Percentiles rank a stretch among this genome's conserved stretches.
These are phyloP conservation scores for Anoura caudifer DNA, from an alignment of 2,113 vertebrate species.

Conservation along the genomic window DNA sequence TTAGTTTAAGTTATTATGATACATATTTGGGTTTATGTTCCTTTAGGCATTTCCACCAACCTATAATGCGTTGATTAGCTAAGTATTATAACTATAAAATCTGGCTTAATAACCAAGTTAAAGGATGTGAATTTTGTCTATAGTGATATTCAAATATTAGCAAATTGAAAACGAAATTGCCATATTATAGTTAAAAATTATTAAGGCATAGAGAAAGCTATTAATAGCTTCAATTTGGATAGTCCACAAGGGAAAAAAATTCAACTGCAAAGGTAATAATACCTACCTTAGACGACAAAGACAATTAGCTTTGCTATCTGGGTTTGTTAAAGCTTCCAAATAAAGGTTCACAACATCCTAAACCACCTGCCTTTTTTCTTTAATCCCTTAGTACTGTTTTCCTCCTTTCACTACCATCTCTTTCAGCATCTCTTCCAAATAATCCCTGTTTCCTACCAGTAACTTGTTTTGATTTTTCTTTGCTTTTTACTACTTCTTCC, in stretches of 20 bases:
- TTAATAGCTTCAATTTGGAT: background rate
- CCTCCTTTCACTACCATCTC: background rate
- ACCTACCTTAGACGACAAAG: background rate
- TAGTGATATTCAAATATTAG: background rate
- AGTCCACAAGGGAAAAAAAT: background rate
- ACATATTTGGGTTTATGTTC: background rate
- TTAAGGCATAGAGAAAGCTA: background rate
- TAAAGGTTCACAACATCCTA: background rate
- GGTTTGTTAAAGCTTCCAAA: background rate
- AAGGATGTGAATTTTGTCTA: background rate
- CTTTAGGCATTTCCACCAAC: background rate
- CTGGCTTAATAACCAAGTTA: background rate
- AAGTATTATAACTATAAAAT: background rate
- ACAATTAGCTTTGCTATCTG: background rate
- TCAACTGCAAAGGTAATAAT: background rate
- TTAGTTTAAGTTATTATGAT: constrained; percentile 10
- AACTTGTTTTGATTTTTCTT: background rate
- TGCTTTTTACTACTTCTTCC: background rate
- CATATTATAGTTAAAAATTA: constrained; percentile 6
- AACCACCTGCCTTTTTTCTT: background rate
- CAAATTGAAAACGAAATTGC: background rate
- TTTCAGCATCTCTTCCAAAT: background rate
- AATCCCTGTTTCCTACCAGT: background rate
- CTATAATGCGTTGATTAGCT: background rate
- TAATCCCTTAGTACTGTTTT: background rate